phyloP scores from a whole-genome alignment of 2,113 vertebrate genomes.

The Neofelis nebulosa region DNA sequence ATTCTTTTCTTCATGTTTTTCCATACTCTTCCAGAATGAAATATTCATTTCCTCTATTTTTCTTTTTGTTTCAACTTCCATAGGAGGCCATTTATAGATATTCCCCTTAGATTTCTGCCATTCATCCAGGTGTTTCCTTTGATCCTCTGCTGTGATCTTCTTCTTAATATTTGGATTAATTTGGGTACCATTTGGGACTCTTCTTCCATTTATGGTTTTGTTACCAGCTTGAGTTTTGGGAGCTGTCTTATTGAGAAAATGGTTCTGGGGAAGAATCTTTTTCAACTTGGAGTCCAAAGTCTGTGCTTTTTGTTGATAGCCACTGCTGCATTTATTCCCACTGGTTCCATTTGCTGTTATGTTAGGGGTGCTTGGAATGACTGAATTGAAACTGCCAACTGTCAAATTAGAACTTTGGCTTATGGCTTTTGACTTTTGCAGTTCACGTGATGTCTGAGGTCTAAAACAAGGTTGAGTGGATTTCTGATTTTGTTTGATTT shows the following conservation, averaged over 20 bases:
- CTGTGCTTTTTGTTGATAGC: neutral
- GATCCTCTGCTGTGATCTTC: conserved; percentile 32
- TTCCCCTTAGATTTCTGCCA: conserved; percentile 92
- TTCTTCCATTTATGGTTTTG: neutral
- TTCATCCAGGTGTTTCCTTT: conserved; percentile 89
- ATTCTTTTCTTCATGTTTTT: conserved; percentile 85
- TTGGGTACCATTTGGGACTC: neutral
- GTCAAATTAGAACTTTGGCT: neutral
- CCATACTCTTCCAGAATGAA: conserved; percentile 84
- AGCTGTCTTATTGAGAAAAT: neutral
- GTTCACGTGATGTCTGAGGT: neutral
- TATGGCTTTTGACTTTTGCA: neutral
- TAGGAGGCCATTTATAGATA: conserved; percentile 93
- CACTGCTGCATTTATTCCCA: fast-evolving
- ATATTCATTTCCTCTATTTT: conserved; percentile 68
- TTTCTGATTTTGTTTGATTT: neutral
- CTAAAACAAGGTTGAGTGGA: neutral
- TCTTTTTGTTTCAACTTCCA: conserved; percentile 83
- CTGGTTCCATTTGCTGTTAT: neutral
- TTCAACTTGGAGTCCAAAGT: neutral
- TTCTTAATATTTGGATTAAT: neutral
- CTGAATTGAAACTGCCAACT: fast-evolving
- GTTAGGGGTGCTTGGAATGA: neutral
- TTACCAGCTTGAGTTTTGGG: neutral
- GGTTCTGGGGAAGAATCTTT: neutral